Evolutionary conservation across 37 sponge, comb jelly and placozoan genomes (phyloP), one percentile per base, ranked within the genome.

Genomic region (Ephydatia muelleri): DNA sequence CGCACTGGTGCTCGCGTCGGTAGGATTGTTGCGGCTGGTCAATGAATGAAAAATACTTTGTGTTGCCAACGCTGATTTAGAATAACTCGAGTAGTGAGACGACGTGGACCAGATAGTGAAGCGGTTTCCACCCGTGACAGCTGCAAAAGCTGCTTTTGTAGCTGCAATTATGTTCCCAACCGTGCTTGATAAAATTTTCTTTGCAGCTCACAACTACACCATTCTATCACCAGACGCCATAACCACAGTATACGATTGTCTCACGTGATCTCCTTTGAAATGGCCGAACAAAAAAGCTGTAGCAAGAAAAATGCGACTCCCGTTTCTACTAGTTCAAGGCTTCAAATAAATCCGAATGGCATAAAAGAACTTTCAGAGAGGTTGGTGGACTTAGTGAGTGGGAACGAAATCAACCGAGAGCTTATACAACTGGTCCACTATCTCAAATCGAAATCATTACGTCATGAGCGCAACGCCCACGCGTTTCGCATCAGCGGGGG

Each of bases 361-460:
- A 25, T 86, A 3, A 43, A 35, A 73, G 80, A 79, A 64, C 80
- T 86, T 27, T 65, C 68, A 25, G 38, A 67, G 64, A 74, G 23
- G 82, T 75, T 87, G 23, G 30, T 57, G 33, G 3, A 37, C 5
- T 26, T 80, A 25, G 38, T 22, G 8, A 31, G 65, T 8, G 35
- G 26, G 57, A 34, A 33, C 38, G 27, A 57, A 33, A 68, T 67
- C 8, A 32, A 16, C 33, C 49, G 33, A 34, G 28, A 74, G 64
- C 30, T 75, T 33, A 23, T 33, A 0, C 67, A 83, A 49, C 57
- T 84, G 70, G 65, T 89, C 28, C 77, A 69, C 76, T 64, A 68
- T 28, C 72, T 89, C 76, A 89, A 83, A 79, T n/a, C 79, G 8
- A 70, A 88, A 11, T 70, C 28, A 83, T 78, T 89, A 84, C 90